Percentiles rank a stretch among this genome's conserved stretches.
These are phyloP conservation scores for Drosophila anceps DNA, from an alignment of 2,888 invertebrate species.

Conservation along the genomic window DNA sequence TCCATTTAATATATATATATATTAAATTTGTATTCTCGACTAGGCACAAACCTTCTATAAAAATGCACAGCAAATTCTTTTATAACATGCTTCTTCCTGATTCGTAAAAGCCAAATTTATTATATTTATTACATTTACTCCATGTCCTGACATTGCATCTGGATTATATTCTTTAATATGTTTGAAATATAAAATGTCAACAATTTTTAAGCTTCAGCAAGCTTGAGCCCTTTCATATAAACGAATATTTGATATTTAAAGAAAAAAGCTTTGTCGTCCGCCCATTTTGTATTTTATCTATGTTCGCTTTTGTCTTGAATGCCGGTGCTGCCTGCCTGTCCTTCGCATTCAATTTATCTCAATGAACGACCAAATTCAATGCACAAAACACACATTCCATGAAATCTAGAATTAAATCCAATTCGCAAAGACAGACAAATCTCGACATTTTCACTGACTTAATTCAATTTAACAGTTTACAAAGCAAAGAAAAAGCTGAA, in stretches of 20 bases:
- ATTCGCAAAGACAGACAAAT: constrained; percentile 51
- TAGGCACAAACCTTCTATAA: background rate
- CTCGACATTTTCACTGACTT: constrained; percentile 63
- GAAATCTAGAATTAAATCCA: constrained; percentile 55
- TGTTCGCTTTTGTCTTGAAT: background rate
- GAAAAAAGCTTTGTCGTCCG: background rate
- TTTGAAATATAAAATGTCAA: background rate
- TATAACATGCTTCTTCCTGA: background rate
- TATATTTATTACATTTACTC: background rate
- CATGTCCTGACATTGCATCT: background rate
- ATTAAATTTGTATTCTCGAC: background rate
- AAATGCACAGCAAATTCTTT: background rate
- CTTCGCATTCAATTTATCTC: constrained; percentile 40
- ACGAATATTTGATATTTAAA: background rate
- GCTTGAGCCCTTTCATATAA: background rate
- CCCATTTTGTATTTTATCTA: background rate
- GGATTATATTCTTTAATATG: background rate
- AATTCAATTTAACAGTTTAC: constrained; percentile 68
- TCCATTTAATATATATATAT: background rate
- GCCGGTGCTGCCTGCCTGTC: constrained; percentile 3
- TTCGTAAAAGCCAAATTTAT: constrained; percentile 3
- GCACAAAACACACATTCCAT: constrained; percentile 38
- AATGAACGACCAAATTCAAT: constrained; percentile 36
- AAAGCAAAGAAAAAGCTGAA: constrained; percentile 1
- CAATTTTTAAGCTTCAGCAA: background rate